A percentile compares a stretch with the other conserved stretches of the same genome.
Evolutionary conservation across 2,113 vertebrate species (phyloP).

Genomic region (Hystrix brachyura): DNA sequence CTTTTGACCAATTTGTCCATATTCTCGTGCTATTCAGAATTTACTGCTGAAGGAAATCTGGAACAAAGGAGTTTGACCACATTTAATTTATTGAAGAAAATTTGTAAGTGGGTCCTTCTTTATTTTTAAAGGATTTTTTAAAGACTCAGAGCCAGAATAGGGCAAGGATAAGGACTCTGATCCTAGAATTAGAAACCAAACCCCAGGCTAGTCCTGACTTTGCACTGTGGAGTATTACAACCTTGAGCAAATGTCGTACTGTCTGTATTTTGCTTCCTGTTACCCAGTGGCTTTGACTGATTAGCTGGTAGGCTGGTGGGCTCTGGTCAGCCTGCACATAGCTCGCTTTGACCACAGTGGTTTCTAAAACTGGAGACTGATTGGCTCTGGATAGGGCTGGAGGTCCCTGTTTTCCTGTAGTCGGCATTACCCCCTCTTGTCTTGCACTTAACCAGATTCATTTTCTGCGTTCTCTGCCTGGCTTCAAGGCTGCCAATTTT

Average conservation of each 20-base stretch:
- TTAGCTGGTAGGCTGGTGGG: neutral
- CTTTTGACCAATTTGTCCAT: neutral
- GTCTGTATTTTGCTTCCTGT: neutral
- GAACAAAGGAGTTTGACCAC: neutral
- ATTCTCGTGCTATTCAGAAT: constrained; percentile 2
- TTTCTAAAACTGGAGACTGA: neutral
- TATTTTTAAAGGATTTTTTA: neutral
- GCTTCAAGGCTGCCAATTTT: neutral
- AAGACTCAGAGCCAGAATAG: neutral
- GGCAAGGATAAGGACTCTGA: neutral
- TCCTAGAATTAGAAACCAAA: neutral
- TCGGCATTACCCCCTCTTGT: neutral
- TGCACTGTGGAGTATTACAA: neutral
- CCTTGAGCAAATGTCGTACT: neutral
- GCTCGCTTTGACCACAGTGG: neutral
- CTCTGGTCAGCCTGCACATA: neutral
- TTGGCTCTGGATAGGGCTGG: neutral
- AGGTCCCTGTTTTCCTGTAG: neutral
- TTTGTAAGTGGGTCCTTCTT: neutral
- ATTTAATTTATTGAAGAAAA: constrained; percentile 46
- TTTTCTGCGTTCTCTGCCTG: neutral
- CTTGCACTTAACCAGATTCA: neutral
- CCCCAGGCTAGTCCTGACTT: neutral
- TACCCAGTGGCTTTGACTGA: neutral
- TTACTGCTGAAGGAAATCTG: constrained; percentile 12